Conservation (phyloP, 2,888 invertebrate genomes). For the Leucoma salicis region DNA sequence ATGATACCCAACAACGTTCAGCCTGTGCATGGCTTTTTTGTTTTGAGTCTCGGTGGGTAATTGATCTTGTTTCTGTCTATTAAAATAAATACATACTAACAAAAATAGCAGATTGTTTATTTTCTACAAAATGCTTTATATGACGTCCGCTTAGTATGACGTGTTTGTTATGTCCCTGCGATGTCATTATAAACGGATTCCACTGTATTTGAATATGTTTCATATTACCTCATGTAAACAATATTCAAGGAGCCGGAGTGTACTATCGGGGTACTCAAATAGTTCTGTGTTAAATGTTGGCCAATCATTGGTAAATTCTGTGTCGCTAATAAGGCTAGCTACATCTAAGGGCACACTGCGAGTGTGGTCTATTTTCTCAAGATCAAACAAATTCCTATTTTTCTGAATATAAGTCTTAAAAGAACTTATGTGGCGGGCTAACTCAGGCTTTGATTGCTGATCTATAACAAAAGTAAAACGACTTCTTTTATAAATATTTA, state of each 20-base stretch:
- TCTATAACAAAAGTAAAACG: conserved; percentile 41
- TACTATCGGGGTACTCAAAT: conserved; percentile 84
- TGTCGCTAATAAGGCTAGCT: conserved; percentile 78
- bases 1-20: too few species aligned
- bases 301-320: conserved; percentile 83
- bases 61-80: too few species aligned
- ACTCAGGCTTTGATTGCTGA: conserved; percentile 52
- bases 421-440: conserved; percentile 42
- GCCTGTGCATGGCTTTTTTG: too few species aligned
- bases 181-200: neutral
- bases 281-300: conserved; percentile 85
- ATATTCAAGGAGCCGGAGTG: conserved; percentile 87
- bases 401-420: conserved; percentile 59
- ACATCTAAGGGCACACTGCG: conserved; percentile 83
- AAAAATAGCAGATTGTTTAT: too few species aligned
- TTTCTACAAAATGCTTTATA: neutral
- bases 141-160: neutral
- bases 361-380: conserved; percentile 82
- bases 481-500: neutral
- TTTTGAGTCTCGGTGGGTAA: too few species aligned
- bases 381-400: conserved; percentile 69
- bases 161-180: neutral
- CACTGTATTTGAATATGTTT: neutral
- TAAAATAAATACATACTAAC: too few species aligned
- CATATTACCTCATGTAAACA: conserved; percentile 88